These are phyloP conservation scores for Asarcornis scutulata DNA, from an alignment of 2,113 vertebrate genomes.

Conservation along the genomic window DNA sequence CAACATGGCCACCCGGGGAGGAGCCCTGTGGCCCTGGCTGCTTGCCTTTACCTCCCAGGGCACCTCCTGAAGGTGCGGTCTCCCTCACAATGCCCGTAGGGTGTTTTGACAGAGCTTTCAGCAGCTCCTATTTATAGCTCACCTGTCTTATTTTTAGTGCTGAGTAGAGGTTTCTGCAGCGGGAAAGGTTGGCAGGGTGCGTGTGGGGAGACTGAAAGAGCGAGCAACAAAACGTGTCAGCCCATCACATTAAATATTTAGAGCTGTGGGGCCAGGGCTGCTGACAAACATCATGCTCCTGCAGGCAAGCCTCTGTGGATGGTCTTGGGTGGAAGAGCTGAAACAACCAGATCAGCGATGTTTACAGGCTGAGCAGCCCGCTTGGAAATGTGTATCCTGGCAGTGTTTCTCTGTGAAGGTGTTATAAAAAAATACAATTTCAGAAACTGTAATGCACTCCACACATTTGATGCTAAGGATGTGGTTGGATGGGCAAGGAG, in stretches of 20 bases:
- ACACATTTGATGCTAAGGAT: background rate
- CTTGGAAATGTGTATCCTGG: rapidly evolving
- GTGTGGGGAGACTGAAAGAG: background rate
- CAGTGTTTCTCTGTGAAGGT: rapidly evolving
- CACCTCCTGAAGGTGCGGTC: background rate
- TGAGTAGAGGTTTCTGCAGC: background rate
- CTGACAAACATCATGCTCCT: background rate
- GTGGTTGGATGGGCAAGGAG: background rate
- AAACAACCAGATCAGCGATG: rapidly evolving
- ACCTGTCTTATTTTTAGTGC: background rate
- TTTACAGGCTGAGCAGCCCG: rapidly evolving
- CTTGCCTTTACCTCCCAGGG: background rate
- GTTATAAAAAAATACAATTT: background rate
- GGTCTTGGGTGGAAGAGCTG: background rate
- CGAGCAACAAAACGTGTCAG: rapidly evolving
- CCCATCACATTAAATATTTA: rapidly evolving
- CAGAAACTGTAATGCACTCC: background rate
- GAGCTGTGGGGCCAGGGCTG: background rate
- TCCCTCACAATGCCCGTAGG: background rate
- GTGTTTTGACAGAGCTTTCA: background rate
- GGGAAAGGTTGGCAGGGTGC: background rate
- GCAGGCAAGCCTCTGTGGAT: rapidly evolving
- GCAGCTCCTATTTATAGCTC: background rate
- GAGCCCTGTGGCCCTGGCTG: background rate
- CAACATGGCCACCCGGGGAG: background rate